These are phyloP conservation scores for Austrolebias charrua DNA, from an alignment of 2,797 vertebrate genomes.

Conservation along the genomic window DNA sequence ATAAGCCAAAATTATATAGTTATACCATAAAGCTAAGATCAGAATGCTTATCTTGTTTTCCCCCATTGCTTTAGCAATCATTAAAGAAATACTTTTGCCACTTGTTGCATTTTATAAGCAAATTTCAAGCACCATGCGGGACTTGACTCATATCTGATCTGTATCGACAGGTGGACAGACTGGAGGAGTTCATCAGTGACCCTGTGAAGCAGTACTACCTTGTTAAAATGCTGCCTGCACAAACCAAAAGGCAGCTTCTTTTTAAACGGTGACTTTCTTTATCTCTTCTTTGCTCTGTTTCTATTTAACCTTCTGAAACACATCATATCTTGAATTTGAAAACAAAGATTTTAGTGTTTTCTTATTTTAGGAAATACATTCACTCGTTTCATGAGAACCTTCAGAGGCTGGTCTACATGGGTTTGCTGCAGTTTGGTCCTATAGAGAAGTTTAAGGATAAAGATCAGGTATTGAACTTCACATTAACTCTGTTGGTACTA, in stretches of 20 bases:
- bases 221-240: slow-evolving; percentile 83
- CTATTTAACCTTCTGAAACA: not conserved
- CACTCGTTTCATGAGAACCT: slow-evolving; percentile 88
- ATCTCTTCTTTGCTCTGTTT: not conserved
- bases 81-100: not conserved
- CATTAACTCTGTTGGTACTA: no score
- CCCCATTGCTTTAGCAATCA: not conserved
- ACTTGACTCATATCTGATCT: not conserved
- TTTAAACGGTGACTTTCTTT: slow-evolving; percentile 84
- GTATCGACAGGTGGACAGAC: slow-evolving; percentile 83
- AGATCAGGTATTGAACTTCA: slow-evolving; percentile 84
- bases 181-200: slow-evolving; percentile 89
- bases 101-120: not conserved
- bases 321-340: not conserved
- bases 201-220: slow-evolving; percentile 88
- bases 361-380: slow-evolving; percentile 85
- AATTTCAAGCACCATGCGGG: not conserved
- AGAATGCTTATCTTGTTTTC: no score
- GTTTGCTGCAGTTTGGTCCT: slow-evolving; percentile 92
- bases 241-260: slow-evolving; percentile 87
- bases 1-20: no score
- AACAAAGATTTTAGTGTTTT: not conserved
- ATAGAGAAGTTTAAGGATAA: slow-evolving; percentile 93
- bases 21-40: no score
- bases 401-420: slow-evolving; percentile 91